These are phyloP conservation scores for Pholis gunnellus DNA, from an alignment of 2,113 vertebrate genomes.

Conservation along the genomic window DNA sequence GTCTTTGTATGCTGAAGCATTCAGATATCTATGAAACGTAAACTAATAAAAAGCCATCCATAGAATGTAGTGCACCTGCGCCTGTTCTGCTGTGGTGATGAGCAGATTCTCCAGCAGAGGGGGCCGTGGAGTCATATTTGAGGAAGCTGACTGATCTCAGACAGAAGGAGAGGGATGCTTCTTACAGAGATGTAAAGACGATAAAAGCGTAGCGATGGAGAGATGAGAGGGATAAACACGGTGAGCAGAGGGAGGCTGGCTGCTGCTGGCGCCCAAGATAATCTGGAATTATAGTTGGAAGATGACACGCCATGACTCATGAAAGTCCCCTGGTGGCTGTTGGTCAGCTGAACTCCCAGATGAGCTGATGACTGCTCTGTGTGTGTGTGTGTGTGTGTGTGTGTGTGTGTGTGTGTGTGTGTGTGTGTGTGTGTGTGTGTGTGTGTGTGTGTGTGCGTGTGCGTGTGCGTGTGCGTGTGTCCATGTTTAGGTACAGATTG, in stretches of 20 bases:
- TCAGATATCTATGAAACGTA: no score
- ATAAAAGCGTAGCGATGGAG: constrained; percentile 10
- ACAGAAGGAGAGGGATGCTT: background rate
- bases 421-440: constrained; percentile 20
- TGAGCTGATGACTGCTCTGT: constrained; percentile 10
- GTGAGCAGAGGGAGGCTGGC: constrained; percentile 20
- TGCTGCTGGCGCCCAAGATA: constrained; percentile 29
- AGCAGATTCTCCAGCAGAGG: constrained; percentile 61
- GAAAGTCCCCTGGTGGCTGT: constrained; percentile 33
- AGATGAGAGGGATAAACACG: constrained; percentile 29
- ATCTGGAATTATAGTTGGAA: constrained; percentile 63
- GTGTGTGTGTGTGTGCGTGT: constrained; percentile 7
- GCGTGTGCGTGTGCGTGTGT: constrained; percentile 9
- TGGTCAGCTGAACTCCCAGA: constrained; percentile 52
- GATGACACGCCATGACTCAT: constrained; percentile 62
- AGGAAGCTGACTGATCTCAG: background rate
- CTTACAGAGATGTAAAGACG: background rate
- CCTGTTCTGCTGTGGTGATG: background rate
- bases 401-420: constrained; percentile 18
- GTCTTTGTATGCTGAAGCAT: no score
- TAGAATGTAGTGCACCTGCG: background rate
- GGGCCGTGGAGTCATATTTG: constrained; percentile 39
- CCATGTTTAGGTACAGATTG: constrained; percentile 32
- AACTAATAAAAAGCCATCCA: no score
- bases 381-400: constrained; percentile 1